A percentile compares a stretch with the other conserved stretches of the same genome.
Conservation (phyloP, 2,888 invertebrate genomes). For the Leptinotarsa haldemani region DNA sequence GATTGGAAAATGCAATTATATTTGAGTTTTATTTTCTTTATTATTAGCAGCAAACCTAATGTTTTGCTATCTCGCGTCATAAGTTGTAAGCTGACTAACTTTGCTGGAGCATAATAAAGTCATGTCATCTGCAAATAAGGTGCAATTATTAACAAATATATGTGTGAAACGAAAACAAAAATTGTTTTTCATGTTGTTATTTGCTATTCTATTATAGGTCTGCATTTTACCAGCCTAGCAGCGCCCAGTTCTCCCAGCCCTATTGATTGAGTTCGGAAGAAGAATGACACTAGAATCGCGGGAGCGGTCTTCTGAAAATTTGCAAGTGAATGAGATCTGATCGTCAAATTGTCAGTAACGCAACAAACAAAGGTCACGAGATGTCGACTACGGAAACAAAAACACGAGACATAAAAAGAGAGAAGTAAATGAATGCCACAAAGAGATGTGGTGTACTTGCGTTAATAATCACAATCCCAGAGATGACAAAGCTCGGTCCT, state of each 20-base stretch:
- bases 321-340: slow-evolving; percentile 61
- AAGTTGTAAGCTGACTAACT: no score
- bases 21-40: no score
- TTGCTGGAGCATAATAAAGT: no score
- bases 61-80: no score
- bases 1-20: no score
- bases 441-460: slow-evolving; percentile 24
- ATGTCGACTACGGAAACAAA: slow-evolving; percentile 52
- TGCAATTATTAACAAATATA: no score
- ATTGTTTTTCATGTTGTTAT: no score
- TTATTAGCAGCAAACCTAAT: no score
- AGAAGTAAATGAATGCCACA: slow-evolving; percentile 25
- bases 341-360: slow-evolving; percentile 59
- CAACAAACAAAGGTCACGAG: slow-evolving; percentile 55
- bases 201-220: slow-evolving; percentile 64
- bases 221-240: slow-evolving; percentile 70
- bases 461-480: slow-evolving; percentile 23
- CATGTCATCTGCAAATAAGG: no score
- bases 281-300: slow-evolving; percentile 60
- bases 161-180: no score
- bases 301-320: slow-evolving; percentile 63
- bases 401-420: slow-evolving; percentile 29
- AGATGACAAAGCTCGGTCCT: slow-evolving; percentile 39
- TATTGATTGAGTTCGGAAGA: slow-evolving; percentile 70
- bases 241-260: slow-evolving; percentile 74